These are phyloP conservation scores for Phycodurus eques DNA, from an alignment of 2,113 vertebrate genomes.

Conservation along the genomic window DNA sequence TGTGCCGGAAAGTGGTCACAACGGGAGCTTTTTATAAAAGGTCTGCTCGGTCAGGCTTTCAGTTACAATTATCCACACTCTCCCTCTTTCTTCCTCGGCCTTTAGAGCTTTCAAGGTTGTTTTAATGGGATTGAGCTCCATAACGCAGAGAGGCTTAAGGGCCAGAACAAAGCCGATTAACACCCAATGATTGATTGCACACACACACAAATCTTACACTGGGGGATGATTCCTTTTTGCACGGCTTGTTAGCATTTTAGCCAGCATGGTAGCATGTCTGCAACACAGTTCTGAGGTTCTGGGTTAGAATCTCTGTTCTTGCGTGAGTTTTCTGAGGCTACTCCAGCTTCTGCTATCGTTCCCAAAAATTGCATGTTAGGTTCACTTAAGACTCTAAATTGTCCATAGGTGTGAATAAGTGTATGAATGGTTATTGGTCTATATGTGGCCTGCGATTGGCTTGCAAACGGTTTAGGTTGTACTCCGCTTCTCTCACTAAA, in stretches of 20 bases:
- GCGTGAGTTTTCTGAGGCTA: too few relatives aligned
- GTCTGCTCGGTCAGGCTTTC: slow-evolving; percentile 45
- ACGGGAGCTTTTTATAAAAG: slow-evolving; percentile 29
- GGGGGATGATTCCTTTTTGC: background rate
- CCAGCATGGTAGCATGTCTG: background rate
- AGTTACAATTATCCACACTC: slow-evolving; percentile 58
- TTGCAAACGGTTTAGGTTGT: too few relatives aligned
- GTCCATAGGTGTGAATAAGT: too few relatives aligned
- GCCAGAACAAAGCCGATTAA: slow-evolving; percentile 75
- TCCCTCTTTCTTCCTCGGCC: slow-evolving; percentile 40
- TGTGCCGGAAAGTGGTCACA: slow-evolving; percentile 46
- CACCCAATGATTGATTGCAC: slow-evolving; percentile 52
- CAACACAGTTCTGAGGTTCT: background rate
- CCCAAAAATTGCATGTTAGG: too few relatives aligned
- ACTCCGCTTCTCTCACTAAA: too few relatives aligned
- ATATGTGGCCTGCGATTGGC: too few relatives aligned
- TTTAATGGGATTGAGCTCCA: slow-evolving; percentile 72
- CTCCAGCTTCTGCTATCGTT: too few relatives aligned
- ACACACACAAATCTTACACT: background rate
- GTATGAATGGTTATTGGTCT: too few relatives aligned
- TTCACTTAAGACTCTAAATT: too few relatives aligned
- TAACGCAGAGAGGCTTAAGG: slow-evolving; percentile 62
- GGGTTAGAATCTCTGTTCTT: background rate
- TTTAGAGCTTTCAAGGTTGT: slow-evolving; percentile 63
- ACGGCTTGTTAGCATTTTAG: background rate